Evolutionary conservation across 2,113 vertebrate genomes (phyloP).

Genomic region (Megatriorchis doriae): DNA sequence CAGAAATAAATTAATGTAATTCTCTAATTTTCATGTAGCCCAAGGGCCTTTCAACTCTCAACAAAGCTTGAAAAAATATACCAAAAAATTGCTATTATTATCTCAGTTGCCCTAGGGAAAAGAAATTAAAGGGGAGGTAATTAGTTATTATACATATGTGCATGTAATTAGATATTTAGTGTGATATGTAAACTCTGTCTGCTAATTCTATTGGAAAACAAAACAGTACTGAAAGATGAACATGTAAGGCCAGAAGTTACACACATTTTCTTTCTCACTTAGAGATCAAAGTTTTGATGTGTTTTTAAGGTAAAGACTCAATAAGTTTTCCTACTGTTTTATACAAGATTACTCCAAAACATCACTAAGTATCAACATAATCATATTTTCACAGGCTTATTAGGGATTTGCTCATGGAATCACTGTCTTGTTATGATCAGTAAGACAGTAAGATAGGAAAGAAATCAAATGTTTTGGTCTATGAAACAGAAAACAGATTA

Average conservation of each 20-base stretch:
- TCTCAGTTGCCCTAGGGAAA: neutral
- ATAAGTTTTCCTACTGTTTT: neutral
- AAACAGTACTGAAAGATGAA: neutral
- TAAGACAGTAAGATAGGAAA: neutral
- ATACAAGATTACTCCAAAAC: neutral
- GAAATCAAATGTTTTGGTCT: neutral
- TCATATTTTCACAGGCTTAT: neutral
- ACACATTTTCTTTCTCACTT: neutral
- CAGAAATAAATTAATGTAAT: conserved; percentile 6
- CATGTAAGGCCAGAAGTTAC: neutral
- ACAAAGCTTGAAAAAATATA: neutral
- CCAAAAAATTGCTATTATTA: neutral
- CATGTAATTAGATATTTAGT: conserved; percentile 40
- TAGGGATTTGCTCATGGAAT: neutral
- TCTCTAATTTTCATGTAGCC: neutral
- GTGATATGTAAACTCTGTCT: conserved; percentile 9
- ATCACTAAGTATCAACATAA: neutral
- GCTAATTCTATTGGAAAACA: neutral
- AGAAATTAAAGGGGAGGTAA: conserved; percentile 10
- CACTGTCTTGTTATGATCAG: neutral
- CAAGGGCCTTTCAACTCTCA: neutral
- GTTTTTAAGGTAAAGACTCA: neutral
- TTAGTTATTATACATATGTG: conserved; percentile 35
- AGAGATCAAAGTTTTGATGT: neutral
- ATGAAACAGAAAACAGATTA: neutral